Evolutionary conservation across 2,797 vertebrate species (phyloP), one percentile per base, ranked within the genome.

Genomic region (Babyrousa celebensis): DNA sequence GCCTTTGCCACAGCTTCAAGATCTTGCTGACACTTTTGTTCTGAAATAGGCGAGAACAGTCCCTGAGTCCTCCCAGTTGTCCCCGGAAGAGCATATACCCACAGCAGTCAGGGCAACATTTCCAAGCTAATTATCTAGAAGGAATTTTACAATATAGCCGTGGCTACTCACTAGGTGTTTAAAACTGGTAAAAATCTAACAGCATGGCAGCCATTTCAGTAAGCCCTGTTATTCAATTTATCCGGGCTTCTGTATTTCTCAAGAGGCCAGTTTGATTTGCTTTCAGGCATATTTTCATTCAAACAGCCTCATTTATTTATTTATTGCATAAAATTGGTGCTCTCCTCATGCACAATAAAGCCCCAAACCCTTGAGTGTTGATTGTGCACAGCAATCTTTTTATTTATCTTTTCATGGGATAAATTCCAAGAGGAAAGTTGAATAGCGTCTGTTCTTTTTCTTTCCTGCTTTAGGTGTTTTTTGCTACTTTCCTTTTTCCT

Each of bases 101-200:
- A 68, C 83, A 89, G 80, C 93, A 79, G 96, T 94, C 93, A 52
- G 58, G 94, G 54, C 86, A 1, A 91, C 82, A 85, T 97, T 94
- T 96, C 80, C 80, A 91, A 96, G 88, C 75, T 97, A 98, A 97
- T 98, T 97, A 96, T 94, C 82, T 96, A 95, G 95, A 12, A 84
- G 78, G 92, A 94, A 97, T 97, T 97, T 98, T 5, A 87, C 68
- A 95, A 70, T 94, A 92, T 71, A 96, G 29, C 77, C 97, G 75
- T 83, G 58, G 97, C 14, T 84, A 84, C 94, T 98, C 97, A 94
- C 85, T 97, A 97, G 75, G 79, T 92, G 88, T 96, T 97, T 91
- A 95, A 96, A 98, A 97, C 95, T 92, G 90, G 58, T 75, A 3
- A 8, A 97, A 98, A 95, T 96, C 89, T 94, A 93, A 91, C 71